phyloP scores from a whole-genome alignment of 2,113 vertebrate genomes.

The Piprites chloris region DNA sequence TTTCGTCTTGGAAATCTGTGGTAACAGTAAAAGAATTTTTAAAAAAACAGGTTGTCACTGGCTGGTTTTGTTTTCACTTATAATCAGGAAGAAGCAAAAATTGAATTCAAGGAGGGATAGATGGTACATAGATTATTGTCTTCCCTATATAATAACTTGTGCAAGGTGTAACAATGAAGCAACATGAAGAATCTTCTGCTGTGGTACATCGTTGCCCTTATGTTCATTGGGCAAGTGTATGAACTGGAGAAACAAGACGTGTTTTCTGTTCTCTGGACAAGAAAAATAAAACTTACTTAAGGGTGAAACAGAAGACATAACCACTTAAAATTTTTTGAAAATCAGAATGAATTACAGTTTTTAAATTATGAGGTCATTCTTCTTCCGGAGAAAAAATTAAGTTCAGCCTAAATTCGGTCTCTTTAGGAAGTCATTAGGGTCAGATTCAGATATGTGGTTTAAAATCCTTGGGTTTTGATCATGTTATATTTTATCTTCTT shows the following conservation, averaged over 20 bases:
- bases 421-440: not conserved
- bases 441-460: conserved; percentile 9
- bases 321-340: not conserved
- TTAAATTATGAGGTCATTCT: not conserved
- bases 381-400: not conserved
- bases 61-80: not conserved
- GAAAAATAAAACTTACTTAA: not conserved
- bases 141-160: not conserved
- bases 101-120: not conserved
- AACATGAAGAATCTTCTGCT: not conserved
- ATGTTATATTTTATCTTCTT: conserved; percentile 69
- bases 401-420: not conserved
- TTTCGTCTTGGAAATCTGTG: not conserved
- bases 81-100: not conserved
- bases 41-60: not conserved
- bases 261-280: not conserved
- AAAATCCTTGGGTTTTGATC: conserved; percentile 45
- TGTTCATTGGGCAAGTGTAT: not conserved
- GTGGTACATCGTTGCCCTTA: not conserved
- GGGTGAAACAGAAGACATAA: not conserved
- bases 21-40: not conserved
- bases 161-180: not conserved
- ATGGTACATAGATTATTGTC: not conserved
- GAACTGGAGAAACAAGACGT: not conserved
- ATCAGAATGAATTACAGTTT: not conserved